A percentile compares a stretch with the other conserved stretches of the same genome.
phyloP scores from a whole-genome alignment of 1,140 invertebrate genomes.

The Ceratina australensis region DNA sequence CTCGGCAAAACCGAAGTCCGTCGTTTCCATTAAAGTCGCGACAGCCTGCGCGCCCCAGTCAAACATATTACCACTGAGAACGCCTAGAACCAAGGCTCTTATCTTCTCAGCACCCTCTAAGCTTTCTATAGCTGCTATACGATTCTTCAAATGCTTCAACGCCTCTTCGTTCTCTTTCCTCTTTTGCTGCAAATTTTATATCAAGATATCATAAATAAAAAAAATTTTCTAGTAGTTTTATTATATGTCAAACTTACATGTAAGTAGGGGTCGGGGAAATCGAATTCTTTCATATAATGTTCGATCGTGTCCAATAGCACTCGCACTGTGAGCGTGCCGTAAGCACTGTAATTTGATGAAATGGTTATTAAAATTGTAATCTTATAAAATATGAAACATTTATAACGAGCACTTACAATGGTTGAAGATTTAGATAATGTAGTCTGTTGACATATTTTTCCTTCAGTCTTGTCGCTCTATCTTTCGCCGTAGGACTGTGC shows the following conservation, averaged over 20 bases:
- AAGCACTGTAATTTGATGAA: constrained; percentile 83
- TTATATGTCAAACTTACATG: constrained; percentile 80
- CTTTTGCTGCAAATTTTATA: constrained; percentile 83
- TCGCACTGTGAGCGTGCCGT: constrained; percentile 92
- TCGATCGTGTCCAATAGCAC: constrained; percentile 95
- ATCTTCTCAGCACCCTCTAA: constrained; percentile 80
- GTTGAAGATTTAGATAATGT: constrained; percentile 88
- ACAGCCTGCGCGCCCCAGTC: constrained; percentile 97
- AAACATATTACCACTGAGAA: constrained; percentile 94
- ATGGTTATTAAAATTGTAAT: neutral
- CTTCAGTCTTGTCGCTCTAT: constrained; percentile 90
- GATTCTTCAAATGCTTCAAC: constrained; percentile 78
- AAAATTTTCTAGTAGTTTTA: neutral
- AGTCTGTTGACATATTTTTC: constrained; percentile 91
- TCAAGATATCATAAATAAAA: constrained; percentile 1
- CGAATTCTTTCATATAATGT: constrained; percentile 92
- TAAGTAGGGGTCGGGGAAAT: constrained; percentile 96
- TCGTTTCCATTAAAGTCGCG: constrained; percentile 88
- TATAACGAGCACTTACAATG: constrained; percentile 83
- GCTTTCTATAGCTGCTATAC: constrained; percentile 81
- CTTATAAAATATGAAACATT: constrained; percentile 45
- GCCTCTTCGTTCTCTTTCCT: constrained; percentile 85
- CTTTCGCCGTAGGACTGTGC: constrained; percentile 86
- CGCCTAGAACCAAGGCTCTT: constrained; percentile 81
- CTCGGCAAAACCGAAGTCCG: constrained; percentile 89